phyloP scores from a whole-genome alignment of 92 coral and sea anemone species.

The Zoanthus gigantus region DNA sequence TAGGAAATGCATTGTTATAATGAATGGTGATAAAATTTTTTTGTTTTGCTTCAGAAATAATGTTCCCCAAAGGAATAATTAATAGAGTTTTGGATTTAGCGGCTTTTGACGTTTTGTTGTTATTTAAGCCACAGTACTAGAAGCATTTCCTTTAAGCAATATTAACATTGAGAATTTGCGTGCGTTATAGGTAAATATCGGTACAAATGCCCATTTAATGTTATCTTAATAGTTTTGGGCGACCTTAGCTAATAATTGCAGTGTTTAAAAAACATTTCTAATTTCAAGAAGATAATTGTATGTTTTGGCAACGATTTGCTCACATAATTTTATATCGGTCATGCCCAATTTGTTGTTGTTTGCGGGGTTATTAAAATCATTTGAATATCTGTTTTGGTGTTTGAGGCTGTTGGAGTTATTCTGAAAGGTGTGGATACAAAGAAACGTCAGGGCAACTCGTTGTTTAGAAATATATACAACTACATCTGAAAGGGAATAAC shows the following conservation, averaged over 20 bases:
- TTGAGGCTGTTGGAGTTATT: no score
- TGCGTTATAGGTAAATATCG: background rate
- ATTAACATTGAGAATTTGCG: background rate
- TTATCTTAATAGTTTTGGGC: background rate
- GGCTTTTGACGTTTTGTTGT: background rate
- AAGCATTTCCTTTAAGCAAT: background rate
- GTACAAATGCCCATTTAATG: background rate
- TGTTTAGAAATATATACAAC: no score
- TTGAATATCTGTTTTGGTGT: background rate
- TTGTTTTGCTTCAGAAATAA: background rate
- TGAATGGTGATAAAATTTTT: background rate
- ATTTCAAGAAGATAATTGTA: background rate
- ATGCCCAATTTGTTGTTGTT: background rate
- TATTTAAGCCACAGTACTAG: background rate
- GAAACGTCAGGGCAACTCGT: no score
- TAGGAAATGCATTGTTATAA: background rate
- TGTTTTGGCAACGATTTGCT: background rate
- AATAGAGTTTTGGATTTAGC: background rate
- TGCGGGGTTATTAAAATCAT: background rate
- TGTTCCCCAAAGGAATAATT: background rate
- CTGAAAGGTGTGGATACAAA: no score
- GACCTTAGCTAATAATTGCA: background rate
- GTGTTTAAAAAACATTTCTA: background rate
- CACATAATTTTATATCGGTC: background rate
- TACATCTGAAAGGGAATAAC: no score